phyloP scores from a whole-genome alignment of 1,140 invertebrate species.

The Drosophila paulistorum region DNA sequence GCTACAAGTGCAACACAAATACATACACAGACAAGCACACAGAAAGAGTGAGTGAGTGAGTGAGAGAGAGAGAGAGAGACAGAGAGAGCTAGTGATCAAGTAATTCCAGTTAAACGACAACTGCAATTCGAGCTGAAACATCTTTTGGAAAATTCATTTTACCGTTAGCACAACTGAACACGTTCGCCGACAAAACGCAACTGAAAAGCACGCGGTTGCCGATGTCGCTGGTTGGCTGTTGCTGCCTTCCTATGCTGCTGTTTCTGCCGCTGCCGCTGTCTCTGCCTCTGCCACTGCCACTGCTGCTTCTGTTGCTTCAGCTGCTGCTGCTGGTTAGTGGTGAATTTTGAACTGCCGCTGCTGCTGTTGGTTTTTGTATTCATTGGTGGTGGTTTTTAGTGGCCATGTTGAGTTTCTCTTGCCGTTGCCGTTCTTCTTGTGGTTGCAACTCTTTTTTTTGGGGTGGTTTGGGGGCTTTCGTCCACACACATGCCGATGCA shows the following conservation, averaged over 20 bases:
- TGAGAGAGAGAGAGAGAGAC: background rate
- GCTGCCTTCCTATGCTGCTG: conserved; percentile 12
- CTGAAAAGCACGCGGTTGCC: conserved; percentile 62
- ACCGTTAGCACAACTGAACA: conserved; percentile 62
- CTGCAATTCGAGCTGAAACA: conserved; percentile 23
- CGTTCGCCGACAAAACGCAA: conserved; percentile 59
- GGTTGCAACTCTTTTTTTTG: conserved; percentile 16
- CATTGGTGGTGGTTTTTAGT: conserved; percentile 62
- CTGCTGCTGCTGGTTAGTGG: conserved; percentile 23
- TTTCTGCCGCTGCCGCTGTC: conserved; percentile 25
- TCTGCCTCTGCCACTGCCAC: background rate
- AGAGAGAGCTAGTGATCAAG: conserved; percentile 48
- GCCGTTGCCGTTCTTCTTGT: conserved; percentile 3
- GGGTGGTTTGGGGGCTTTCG: background rate
- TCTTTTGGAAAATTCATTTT: conserved; percentile 30
- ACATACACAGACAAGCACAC: conserved; percentile 19
- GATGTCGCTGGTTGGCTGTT: conserved; percentile 50
- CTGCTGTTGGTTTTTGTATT: conserved; percentile 22
- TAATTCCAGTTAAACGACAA: conserved; percentile 65
- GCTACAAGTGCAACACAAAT: conserved; percentile 70
- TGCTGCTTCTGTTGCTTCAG: conserved; percentile 32
- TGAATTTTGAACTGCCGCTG: conserved; percentile 36
- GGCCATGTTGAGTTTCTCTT: conserved; percentile 51
- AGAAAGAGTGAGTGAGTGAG: background rate
- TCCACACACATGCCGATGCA: conserved; percentile 52